Conservation (phyloP, 2,888 invertebrate genomes). For the Dolomedes plantarius region DNA sequence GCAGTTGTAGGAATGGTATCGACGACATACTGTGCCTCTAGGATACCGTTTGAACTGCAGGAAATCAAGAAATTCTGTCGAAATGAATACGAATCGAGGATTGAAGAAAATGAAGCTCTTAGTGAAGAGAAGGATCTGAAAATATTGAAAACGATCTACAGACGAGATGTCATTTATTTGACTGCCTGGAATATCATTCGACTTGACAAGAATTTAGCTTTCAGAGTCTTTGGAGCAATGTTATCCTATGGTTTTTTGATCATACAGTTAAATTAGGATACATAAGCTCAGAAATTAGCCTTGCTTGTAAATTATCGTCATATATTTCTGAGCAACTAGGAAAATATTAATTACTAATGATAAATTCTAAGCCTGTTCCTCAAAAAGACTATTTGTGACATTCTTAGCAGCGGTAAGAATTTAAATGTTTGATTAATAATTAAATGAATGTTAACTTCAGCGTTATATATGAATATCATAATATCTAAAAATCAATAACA, state of each 20-base stretch:
- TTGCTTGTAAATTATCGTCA: too few species aligned
- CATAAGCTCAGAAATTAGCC: too few species aligned
- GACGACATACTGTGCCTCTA: neutral
- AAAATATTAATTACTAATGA: too few species aligned
- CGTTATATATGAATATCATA: too few species aligned
- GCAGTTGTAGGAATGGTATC: neutral
- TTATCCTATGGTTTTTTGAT: neutral
- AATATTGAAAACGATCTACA: neutral
- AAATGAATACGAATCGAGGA: neutral
- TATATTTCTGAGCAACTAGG: too few species aligned
- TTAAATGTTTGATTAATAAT: too few species aligned
- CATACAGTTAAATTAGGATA: neutral
- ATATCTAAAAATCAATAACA: too few species aligned
- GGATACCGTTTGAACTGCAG: neutral
- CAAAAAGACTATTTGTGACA: too few species aligned
- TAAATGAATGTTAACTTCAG: too few species aligned
- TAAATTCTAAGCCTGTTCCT: too few species aligned
- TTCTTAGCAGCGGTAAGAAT: too few species aligned
- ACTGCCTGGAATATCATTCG: neutral
- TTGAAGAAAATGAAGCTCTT: neutral
- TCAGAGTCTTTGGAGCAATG: neutral
- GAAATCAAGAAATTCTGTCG: neutral
- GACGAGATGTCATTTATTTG: neutral
- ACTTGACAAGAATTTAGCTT: neutral
- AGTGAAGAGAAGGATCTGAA: neutral